Conservation (phyloP, 2,888 invertebrate species). For the Epirrhoe tristata region DNA sequence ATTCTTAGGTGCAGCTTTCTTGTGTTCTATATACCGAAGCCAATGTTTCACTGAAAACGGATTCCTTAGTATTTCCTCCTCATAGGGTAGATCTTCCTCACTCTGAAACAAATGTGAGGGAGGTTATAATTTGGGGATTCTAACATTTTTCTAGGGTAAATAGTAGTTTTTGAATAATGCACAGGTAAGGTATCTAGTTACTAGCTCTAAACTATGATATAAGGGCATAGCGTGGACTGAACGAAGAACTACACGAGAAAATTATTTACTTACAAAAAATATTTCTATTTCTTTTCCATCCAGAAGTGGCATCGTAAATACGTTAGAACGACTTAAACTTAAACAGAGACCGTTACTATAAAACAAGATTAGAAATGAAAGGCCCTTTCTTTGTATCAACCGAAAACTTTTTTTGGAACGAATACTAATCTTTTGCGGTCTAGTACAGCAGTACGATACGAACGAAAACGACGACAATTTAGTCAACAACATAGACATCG, state of each 20-base stretch:
- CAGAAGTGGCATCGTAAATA: conserved; percentile 68
- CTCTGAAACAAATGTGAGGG: conserved; percentile 80
- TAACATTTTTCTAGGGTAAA: not conserved
- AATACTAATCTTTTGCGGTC: no score
- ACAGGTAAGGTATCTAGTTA: not conserved
- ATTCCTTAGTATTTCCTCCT: conserved; percentile 99
- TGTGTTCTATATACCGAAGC: conserved; percentile 98
- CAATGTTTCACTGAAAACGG: conserved; percentile 99
- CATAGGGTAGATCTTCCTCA: conserved; percentile 98
- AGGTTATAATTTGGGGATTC: conserved; percentile 7
- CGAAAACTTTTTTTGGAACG: no score
- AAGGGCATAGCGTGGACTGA: not conserved
- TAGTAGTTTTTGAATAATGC: not conserved
- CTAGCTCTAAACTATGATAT: not conserved
- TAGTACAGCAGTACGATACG: no score
- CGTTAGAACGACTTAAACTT: not conserved
- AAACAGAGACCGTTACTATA: no score
- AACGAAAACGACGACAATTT: no score
- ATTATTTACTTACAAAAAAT: conserved; percentile 76
- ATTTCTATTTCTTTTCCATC: conserved; percentile 81
- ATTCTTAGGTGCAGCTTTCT: conserved; percentile 92
- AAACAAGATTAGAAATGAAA: no score
- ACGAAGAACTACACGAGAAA: not conserved
- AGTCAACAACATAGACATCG: no score
- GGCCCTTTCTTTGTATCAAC: no score